A percentile compares a stretch with the other conserved stretches of the same genome.
Evolutionary conservation across 1,140 invertebrate species (phyloP).

Genomic region (Aphaenogaster rudis): DNA sequence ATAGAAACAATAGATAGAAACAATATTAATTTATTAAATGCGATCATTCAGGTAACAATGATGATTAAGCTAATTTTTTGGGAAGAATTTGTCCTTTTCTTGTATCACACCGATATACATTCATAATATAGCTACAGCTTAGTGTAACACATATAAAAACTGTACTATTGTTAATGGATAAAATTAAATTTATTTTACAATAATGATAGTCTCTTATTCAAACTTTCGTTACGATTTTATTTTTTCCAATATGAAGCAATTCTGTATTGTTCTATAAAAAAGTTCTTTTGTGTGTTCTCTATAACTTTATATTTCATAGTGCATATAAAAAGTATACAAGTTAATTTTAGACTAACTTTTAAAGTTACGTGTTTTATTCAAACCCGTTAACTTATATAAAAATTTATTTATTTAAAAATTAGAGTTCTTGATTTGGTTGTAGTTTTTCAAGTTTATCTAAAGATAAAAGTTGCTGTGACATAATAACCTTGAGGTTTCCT

Average conservation of each 20-base stretch:
- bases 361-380: constrained; percentile 12
- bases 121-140: background rate
- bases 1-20: constrained; percentile 51
- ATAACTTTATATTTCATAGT: background rate
- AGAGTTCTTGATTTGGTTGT: background rate
- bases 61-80: constrained; percentile 57
- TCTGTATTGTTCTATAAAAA: background rate
- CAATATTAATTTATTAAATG: constrained; percentile 64
- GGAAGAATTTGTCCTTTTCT: background rate
- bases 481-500: constrained; percentile 20
- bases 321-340: background rate
- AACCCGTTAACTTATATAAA: background rate
- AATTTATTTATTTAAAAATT: constrained; percentile 2
- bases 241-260: background rate
- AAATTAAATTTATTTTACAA: background rate
- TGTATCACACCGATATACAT: background rate
- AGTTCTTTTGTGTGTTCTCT: background rate
- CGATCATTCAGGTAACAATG: constrained; percentile 60
- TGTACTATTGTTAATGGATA: background rate
- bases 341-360: constrained; percentile 27
- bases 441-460: constrained; percentile 32
- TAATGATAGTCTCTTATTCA: background rate
- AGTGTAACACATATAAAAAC: background rate
- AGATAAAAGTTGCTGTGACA: constrained; percentile 3
- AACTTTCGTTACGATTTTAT: background rate